Evolutionary conservation across 1,140 invertebrate genomes (phyloP), one percentile per base, ranked within the genome.

Genomic region (Neuroterus valhalla): DNA sequence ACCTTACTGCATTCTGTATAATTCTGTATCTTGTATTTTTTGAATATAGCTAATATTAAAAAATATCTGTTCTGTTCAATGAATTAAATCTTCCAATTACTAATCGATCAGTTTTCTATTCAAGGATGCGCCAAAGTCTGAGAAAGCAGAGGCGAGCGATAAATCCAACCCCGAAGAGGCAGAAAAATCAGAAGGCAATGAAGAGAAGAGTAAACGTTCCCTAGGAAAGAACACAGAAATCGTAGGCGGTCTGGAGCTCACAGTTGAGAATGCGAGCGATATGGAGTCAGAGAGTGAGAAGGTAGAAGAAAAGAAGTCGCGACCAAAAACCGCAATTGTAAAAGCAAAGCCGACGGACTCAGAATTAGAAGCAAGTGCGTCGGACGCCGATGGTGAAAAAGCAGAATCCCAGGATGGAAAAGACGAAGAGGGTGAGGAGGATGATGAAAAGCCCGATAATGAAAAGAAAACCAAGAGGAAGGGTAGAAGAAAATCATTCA

Each of bases 231-330:
- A 84, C 21, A 50, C 82, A 19, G 86, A 87, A 78, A 82, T 89
- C 23, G 83, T 86, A 1, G 84, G 88, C 66, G 87, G 86, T 43
- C 72, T 90, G 14, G 88, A 90, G 66, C 82, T 90, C 71, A 84
- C 81, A 15, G 87, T 90, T 17, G 89, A 89, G 72, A 87, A 86
- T 76, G 89, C 88, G 0, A 90, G 89, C 75, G 89, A 90, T 21
- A 85, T 88, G 69, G 88, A 89, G 66, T 85, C 86, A n/a, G 88
- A 88, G 5, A 79, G 68, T 21, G 86, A 87, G 42, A 76, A 83
- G 19, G 70, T 78, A 0, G 76, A 84, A 15, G 81, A 82, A 17
- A 14, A n/a, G 5, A 84, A 85, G 19, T 72, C 86, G 14, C 82
- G 80, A 44, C 76, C 82, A 10, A 90, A 89, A 71, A 90, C 89